A percentile compares a stretch with the other conserved stretches of the same genome.
Evolutionary conservation across 1,140 invertebrate species (phyloP).

Genomic region (Scylla paramamosain): DNA sequence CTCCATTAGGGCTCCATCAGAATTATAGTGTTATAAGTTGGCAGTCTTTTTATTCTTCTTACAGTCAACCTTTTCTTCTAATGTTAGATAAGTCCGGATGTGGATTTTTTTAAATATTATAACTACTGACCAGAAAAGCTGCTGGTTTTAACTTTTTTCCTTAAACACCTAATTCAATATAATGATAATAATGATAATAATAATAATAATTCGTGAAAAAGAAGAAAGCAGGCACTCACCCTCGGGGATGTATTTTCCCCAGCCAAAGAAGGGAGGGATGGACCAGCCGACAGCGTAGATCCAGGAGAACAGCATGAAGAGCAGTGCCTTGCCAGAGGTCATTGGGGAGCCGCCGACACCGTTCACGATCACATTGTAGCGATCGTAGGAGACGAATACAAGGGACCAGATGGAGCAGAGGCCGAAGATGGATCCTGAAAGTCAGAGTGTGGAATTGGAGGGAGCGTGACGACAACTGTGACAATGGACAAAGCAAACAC

Average conservation of each 20-base stretch:
- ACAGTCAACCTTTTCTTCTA: no score
- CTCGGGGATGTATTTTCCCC: conserved; percentile 79
- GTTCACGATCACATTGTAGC: conserved; percentile 79
- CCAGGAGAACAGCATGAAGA: conserved; percentile 78
- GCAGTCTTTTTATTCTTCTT: no score
- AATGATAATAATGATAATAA: no score
- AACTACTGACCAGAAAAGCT: no score
- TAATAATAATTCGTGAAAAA: no score
- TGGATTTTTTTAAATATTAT: no score
- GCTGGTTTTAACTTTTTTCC: no score
- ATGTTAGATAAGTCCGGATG: no score
- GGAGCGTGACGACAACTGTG: conserved; percentile 24
- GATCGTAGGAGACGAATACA: conserved; percentile 79
- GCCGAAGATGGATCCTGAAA: conserved; percentile 78
- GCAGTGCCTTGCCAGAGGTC: conserved; percentile 77
- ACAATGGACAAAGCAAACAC: not conserved
- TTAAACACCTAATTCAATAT: no score
- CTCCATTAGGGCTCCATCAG: not conserved
- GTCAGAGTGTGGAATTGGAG: no score
- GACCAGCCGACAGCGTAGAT: conserved; percentile 78
- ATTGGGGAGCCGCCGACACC: conserved; percentile 78
- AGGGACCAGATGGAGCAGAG: conserved; percentile 78
- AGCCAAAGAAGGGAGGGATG: conserved; percentile 78
- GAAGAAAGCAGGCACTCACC: conserved; percentile 41
- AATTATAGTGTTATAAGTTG: not conserved